Evolutionary conservation across 1,140 invertebrate species (phyloP).

Genomic region (Lasioglossum baleicum): DNA sequence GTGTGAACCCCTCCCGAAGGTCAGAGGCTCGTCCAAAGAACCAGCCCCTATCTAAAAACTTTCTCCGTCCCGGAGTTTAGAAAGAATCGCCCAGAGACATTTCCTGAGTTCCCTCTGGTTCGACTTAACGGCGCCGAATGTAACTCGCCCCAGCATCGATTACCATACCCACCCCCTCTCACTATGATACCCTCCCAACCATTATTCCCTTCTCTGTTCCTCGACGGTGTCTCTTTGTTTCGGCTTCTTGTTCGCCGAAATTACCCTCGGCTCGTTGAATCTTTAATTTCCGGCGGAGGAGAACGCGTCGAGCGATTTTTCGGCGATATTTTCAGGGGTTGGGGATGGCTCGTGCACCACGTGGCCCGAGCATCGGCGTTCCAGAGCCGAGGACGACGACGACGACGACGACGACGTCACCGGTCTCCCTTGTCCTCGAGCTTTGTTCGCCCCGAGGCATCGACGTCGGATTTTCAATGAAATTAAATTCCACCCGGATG

Average conservation of each 20-base stretch:
- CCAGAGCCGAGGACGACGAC: constrained; percentile 6
- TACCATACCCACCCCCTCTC: constrained; percentile 61
- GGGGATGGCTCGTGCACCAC: constrained; percentile 43
- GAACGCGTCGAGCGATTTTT: constrained; percentile 56
- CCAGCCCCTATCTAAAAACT: too few species aligned
- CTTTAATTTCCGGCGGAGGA: constrained; percentile 72
- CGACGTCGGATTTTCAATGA: constrained; percentile 61
- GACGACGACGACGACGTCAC: constrained; percentile 11
- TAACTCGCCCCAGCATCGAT: constrained; percentile 60
- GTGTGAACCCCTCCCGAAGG: not conserved
- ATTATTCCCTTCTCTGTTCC: not conserved
- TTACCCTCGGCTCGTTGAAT: constrained; percentile 72
- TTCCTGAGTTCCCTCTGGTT: constrained; percentile 31
- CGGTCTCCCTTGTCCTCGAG: not conserved
- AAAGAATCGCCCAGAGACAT: not conserved
- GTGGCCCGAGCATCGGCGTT: constrained; percentile 52
- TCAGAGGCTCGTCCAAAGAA: too few species aligned
- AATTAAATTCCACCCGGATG: constrained; percentile 57
- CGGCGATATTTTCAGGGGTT: constrained; percentile 52
- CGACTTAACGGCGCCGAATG: constrained; percentile 59
- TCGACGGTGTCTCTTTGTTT: not conserved
- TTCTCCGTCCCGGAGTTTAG: not conserved
- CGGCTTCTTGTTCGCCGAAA: constrained; percentile 64
- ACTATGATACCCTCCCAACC: not conserved
- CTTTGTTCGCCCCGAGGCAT: constrained; percentile 29